Evolutionary conservation across 2,888 invertebrate genomes (phyloP), one percentile per base, ranked within the genome.

Genomic region (Ophion ellenae): DNA sequence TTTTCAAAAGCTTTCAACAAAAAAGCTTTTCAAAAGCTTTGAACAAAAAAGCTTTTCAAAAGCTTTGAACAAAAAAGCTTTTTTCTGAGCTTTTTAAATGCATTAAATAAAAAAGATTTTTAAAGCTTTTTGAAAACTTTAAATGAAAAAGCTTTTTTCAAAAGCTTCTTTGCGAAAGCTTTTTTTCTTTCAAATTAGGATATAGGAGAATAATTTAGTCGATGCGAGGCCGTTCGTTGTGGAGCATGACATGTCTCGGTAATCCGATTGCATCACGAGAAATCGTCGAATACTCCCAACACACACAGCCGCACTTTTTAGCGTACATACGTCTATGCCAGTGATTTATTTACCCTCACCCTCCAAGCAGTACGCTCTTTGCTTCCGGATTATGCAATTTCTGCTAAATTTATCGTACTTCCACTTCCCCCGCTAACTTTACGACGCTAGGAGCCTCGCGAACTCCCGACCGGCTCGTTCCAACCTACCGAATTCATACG

Each of bases 321-420:
- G 5, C 40, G 73, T 61, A 53, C 14, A 45, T 40, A n/a, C 40
- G 14, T 57, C 14, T 17, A 24, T 32, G 2, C 28, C 10, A 2
- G 59, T 24, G 59, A 73, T 73, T 59, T 32, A 57, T 59, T 59
- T 10, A 20, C 32, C n/a, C 57, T 32, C 24, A 20, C 20, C 53
- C 36, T 36, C 47, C 47, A 4, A 24, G 10, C 32, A 59, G 14
- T 24, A 20, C 14, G 57, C 67, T 7, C 9, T 36, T n/a, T 61
- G 76, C 80, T 84, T 84, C 84, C 84, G 84, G 78, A 81, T 85
- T 85, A 74, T 81, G 84, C 81, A 85, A 85, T 73, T 81, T 69
- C 47, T 67, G 64, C 81, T 81, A 78, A 84, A 73, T 84, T 84
- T 84, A 84, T 84, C 81, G 61, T 79, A 80, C 79, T 84, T 59